Evolutionary conservation across 2,888 invertebrate species (phyloP).

Genomic region (Leptura quadrifasciata): DNA sequence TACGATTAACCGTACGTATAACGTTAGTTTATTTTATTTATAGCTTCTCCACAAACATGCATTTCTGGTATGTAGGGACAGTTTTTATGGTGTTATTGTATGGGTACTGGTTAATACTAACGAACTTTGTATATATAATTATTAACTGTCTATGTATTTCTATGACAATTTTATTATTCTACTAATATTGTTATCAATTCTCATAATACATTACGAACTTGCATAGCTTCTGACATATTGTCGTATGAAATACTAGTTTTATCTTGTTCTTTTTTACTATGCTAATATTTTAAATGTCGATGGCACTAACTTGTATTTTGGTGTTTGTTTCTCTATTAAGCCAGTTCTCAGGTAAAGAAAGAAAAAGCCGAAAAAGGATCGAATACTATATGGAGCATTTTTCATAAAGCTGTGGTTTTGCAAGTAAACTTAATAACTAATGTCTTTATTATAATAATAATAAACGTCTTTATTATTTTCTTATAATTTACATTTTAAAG

Average conservation of each 20-base stretch:
- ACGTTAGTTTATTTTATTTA: slow-evolving; percentile 37
- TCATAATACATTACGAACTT: background rate
- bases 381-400: too few relatives aligned
- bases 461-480: too few relatives aligned
- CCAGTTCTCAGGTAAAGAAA: too few relatives aligned
- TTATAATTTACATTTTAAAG: too few relatives aligned
- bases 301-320: background rate
- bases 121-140: background rate
- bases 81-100: slow-evolving; percentile 5
- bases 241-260: background rate
- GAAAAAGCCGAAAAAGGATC: too few relatives aligned
- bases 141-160: background rate
- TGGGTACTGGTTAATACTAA: background rate
- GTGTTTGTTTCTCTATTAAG: background rate
- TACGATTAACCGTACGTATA: slow-evolving; percentile 68
- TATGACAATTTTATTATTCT: too few relatives aligned
- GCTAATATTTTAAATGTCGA: background rate
- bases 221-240: background rate
- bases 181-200: background rate
- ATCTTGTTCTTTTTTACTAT: background rate
- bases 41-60: slow-evolving; percentile 24
- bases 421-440: too few relatives aligned
- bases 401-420: too few relatives aligned
- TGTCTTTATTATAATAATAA: too few relatives aligned
- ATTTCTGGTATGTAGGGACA: slow-evolving; percentile 50